Evolutionary conservation across 2,113 vertebrate species (phyloP).

Genomic region (Sinocyclocheilus maitianheensis): DNA sequence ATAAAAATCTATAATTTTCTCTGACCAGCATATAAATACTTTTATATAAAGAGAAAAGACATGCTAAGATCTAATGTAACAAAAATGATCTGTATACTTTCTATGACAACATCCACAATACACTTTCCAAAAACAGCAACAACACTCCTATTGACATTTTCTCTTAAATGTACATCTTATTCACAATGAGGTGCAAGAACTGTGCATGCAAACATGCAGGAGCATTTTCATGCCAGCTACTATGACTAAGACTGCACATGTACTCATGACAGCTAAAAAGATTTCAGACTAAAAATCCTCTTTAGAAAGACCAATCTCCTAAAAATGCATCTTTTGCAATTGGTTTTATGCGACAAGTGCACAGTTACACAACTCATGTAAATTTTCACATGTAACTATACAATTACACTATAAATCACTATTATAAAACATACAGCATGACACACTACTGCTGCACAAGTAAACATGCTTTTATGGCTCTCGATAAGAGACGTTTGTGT

Average conservation of each 20-base stretch:
- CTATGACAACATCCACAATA: conserved; percentile 19
- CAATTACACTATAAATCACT: conserved; percentile 61
- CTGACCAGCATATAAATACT: background rate
- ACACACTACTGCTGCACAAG: conserved; percentile 43
- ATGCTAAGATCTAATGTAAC: background rate
- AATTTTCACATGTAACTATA: conserved; percentile 54
- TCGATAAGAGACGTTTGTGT: conserved; percentile 59
- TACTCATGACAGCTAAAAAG: conserved; percentile 49
- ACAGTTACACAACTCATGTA: conserved; percentile 60
- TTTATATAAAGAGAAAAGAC: background rate
- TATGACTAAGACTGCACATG: conserved; percentile 27
- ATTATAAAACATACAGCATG: conserved; percentile 54
- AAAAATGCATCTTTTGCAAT: background rate
- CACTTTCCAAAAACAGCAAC: conserved; percentile 13
- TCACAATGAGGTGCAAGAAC: background rate
- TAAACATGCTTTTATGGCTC: conserved; percentile 43
- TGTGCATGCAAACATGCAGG: conserved; percentile 40
- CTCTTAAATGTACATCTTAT: background rate
- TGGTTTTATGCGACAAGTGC: background rate
- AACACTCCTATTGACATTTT: background rate
- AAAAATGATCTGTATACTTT: background rate
- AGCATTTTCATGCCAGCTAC: conserved; percentile 18
- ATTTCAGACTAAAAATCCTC: background rate
- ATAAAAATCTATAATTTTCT: background rate
- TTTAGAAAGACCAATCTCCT: conserved; percentile 3